Percentiles rank a stretch among this genome's conserved stretches.
Evolutionary conservation across 2,113 vertebrate genomes (phyloP).

Genomic region (Cariama cristata): DNA sequence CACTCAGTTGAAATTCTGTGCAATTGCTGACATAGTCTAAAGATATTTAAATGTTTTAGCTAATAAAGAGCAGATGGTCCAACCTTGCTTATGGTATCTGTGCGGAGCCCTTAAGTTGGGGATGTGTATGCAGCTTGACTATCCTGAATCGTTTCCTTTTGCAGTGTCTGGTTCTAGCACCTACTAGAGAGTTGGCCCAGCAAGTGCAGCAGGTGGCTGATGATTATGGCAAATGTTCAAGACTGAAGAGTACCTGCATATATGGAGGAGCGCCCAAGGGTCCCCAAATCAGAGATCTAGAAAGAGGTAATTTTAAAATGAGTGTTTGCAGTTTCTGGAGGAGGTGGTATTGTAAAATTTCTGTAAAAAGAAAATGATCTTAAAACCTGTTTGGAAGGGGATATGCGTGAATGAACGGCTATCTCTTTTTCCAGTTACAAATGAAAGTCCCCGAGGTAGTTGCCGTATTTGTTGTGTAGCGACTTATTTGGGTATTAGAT

Average conservation of each 20-base stretch:
- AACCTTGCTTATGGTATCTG: background rate
- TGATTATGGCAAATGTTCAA: conserved; percentile 95
- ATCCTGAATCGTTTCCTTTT: conserved; percentile 6
- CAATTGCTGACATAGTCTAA: background rate
- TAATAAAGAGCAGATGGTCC: conserved; percentile 16
- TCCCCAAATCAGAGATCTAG: conserved; percentile 95
- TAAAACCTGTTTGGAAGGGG: background rate
- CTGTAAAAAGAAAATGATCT: background rate
- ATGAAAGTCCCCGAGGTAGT: background rate
- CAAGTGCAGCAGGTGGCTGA: conserved; percentile 96
- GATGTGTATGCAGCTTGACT: background rate
- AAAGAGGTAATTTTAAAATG: conserved; percentile 84
- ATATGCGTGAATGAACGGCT: fast-evolving
- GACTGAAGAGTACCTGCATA: conserved; percentile 97
- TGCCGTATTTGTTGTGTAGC: background rate
- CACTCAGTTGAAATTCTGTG: conserved; percentile 3
- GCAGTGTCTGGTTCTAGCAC: conserved; percentile 94
- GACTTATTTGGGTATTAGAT: background rate
- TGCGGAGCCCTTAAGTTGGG: background rate
- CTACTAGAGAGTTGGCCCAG: conserved; percentile 97
- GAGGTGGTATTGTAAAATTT: background rate
- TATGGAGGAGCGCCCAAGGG: conserved; percentile 99
- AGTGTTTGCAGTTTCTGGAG: background rate
- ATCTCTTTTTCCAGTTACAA: background rate
- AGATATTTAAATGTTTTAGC: background rate